A percentile compares a stretch with the other conserved stretches of the same genome.
phyloP scores from a whole-genome alignment of 2,113 vertebrate species.

The Uria lomvia region DNA sequence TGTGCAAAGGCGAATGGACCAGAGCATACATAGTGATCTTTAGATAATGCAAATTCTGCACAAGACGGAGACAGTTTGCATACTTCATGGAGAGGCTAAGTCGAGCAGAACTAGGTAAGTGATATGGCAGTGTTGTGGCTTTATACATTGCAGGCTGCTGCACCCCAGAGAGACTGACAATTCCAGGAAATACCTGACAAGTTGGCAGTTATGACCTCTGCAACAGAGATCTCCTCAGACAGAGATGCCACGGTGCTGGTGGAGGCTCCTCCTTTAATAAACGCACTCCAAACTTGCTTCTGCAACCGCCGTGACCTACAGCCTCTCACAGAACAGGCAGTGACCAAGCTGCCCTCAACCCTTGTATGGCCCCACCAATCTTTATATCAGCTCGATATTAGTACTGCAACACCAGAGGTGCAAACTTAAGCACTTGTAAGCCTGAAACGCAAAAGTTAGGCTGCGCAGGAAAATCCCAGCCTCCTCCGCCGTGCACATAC shows the following conservation, averaged over 20 bases:
- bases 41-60: conserved; percentile 73
- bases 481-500: rapidly evolving
- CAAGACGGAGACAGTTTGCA: conserved; percentile 26
- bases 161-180: background rate
- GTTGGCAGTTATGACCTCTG: background rate
- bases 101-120: conserved; percentile 49
- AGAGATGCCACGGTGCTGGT: background rate
- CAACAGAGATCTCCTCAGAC: background rate
- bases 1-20: conserved; percentile 73
- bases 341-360: background rate
- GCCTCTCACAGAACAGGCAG: background rate
- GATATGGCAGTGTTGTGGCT: conserved; percentile 43
- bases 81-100: conserved; percentile 50
- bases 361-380: background rate
- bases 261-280: background rate
- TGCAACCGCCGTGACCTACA: background rate
- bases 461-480: background rate
- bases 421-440: background rate
- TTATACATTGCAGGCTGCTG: background rate
- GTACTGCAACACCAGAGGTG: background rate
- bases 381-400: background rate
- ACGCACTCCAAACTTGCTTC: background rate
- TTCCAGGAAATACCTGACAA: conserved; percentile 41
- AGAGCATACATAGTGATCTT: conserved; percentile 61
- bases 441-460: background rate